Conservation (phyloP, 2,888 invertebrate genomes). For the Tenthredo livida region DNA sequence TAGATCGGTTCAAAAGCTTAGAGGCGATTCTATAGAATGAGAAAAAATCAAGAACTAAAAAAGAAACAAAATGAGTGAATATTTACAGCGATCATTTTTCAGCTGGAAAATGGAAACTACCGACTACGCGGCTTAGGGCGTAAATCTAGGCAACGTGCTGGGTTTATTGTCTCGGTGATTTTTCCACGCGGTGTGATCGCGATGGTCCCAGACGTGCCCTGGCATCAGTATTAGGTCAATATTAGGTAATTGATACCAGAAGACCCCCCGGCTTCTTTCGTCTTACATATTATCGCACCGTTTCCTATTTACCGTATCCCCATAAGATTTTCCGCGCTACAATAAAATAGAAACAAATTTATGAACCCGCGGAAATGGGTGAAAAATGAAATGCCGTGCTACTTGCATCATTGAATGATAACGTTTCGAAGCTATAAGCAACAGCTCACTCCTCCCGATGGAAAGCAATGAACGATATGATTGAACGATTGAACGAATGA, state of each 20-base stretch:
- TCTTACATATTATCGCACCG: constrained; percentile 9
- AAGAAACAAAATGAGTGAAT: background rate
- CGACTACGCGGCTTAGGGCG: background rate
- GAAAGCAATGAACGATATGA: constrained; percentile 19
- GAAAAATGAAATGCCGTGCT: background rate
- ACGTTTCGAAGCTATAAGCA: background rate
- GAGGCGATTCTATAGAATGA: background rate
- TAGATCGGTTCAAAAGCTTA: background rate
- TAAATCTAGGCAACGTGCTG: constrained; percentile 10
- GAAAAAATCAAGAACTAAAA: background rate
- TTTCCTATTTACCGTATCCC: background rate
- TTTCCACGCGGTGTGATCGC: constrained; percentile 4
- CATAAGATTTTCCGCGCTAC: background rate
- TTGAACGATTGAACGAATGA: constrained; percentile 4
- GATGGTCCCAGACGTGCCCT: constrained; percentile 6
- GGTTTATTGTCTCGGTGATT: constrained; percentile 18
- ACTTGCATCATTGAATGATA: background rate
- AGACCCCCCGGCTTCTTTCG: background rate
- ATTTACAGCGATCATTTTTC: background rate
- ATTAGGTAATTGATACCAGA: constrained; percentile 17
- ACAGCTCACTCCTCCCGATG: background rate
- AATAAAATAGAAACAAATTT: background rate
- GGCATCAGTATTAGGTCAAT: constrained; percentile 34
- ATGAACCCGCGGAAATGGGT: background rate
- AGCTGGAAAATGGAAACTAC: background rate